A percentile compares a stretch with the other conserved stretches of the same genome.
phyloP scores from a whole-genome alignment of 2,113 vertebrate species.

The Lasiurus cinereus region DNA sequence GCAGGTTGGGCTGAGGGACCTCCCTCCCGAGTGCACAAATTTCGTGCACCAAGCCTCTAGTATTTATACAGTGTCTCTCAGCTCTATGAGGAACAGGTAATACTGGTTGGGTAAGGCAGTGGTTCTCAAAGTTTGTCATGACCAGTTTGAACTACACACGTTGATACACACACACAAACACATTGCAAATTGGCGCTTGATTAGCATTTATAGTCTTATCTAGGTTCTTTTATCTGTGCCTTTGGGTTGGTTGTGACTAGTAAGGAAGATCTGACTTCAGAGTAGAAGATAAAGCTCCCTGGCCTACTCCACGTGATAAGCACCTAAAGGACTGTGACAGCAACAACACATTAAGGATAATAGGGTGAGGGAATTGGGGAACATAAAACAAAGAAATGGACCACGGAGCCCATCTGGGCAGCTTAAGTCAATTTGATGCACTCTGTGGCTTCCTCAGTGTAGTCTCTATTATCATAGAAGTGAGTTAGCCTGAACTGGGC shows the following conservation, averaged over 20 bases:
- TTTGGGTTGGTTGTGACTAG: neutral
- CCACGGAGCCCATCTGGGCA: neutral
- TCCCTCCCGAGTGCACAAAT: too few relatives aligned
- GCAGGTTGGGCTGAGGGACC: too few relatives aligned
- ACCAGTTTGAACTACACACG: neutral
- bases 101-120: neutral
- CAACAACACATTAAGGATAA: neutral
- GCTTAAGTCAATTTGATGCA: neutral
- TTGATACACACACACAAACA: neutral
- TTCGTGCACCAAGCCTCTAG: too few relatives aligned
- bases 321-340: neutral
- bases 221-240: neutral
- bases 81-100: neutral
- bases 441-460: accelerated
- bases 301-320: neutral
- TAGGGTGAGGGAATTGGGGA: neutral
- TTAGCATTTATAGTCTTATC: neutral
- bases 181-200: neutral
- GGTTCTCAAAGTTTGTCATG: neutral
- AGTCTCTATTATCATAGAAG: neutral
- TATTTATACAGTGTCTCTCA: neutral
- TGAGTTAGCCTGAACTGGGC: neutral
- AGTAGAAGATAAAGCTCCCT: neutral
- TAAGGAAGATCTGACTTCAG: neutral
- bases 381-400: conserved; percentile 42